A percentile compares a stretch with the other conserved stretches of the same genome.
Conservation (phyloP, 2,888 invertebrate genomes). For the Drosophila helvetica region DNA sequence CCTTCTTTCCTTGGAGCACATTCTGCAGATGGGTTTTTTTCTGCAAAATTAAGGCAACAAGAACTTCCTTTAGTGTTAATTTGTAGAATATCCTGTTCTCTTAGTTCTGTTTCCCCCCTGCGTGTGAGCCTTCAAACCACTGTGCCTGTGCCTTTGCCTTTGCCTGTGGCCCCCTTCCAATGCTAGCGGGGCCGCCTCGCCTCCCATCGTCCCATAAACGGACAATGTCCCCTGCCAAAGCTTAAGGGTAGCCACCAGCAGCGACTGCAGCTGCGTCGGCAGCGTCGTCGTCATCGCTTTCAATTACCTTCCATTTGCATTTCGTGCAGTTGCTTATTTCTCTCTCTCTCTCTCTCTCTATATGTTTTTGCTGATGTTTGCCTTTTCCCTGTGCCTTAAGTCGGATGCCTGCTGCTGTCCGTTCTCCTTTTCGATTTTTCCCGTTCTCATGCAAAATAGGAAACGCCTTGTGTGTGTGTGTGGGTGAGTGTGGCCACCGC, state of each 20-base stretch:
- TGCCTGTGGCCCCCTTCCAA: conserved; percentile 44
- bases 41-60: too few species aligned
- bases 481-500: conserved; percentile 36
- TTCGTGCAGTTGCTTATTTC: conserved; percentile 71
- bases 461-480: conserved; percentile 54
- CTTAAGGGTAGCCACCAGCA: conserved; percentile 69
- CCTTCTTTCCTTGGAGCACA: too few species aligned
- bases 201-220: conserved; percentile 67
- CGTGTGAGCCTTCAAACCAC: not conserved
- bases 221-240: conserved; percentile 75
- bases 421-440: conserved; percentile 47
- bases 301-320: conserved; percentile 78
- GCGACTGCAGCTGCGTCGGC: conserved; percentile 30
- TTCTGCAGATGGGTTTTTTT: too few species aligned
- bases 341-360: conserved; percentile 48
- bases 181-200: conserved; percentile 2
- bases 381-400: conserved; percentile 65
- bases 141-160: conserved; percentile 23
- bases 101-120: too few species aligned
- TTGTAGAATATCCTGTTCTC: not conserved
- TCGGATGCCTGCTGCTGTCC: conserved; percentile 44
- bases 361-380: conserved; percentile 73
- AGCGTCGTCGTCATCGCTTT: conserved; percentile 66
- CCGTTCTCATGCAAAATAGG: conserved; percentile 69
- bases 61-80: too few species aligned